phyloP scores from a whole-genome alignment of 2,888 invertebrate genomes.

The Cheilosia vulpina region DNA sequence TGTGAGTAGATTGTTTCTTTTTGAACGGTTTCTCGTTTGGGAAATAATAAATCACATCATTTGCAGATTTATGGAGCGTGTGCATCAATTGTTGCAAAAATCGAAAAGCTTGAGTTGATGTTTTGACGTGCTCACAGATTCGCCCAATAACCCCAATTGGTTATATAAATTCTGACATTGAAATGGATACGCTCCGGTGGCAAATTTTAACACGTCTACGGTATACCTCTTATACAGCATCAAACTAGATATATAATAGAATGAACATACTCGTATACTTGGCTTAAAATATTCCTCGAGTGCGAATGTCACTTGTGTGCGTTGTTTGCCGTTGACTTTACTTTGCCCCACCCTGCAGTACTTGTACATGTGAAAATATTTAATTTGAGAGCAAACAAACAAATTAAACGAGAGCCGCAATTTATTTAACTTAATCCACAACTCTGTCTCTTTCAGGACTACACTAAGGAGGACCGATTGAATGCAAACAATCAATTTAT shows the following conservation, averaged over 20 bases:
- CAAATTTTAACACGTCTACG: not conserved
- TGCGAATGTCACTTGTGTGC: not conserved
- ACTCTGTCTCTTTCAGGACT: constrained; percentile 32
- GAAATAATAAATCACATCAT: constrained; percentile 39
- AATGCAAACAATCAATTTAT: constrained; percentile 64
- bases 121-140: not conserved
- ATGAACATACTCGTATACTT: not conserved
- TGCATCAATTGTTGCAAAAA: not conserved
- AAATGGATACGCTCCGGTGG: constrained; percentile 10
- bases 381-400: not conserved
- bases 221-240: not conserved
- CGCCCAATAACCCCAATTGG: constrained; percentile 21
- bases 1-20: not conserved
- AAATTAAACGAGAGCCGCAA: constrained; percentile 24
- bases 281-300: not conserved
- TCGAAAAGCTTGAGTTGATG: no score
- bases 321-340: not conserved
- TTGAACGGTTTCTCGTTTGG: not conserved
- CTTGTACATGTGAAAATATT: not conserved
- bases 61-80: constrained; percentile 18
- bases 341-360: not conserved
- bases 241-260: not conserved
- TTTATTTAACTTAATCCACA: constrained; percentile 45
- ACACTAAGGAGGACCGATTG: constrained; percentile 37
- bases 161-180: constrained; percentile 33